phyloP scores from a whole-genome alignment of 2,113 vertebrate genomes.

The Dunckerocampus dactyliophorus region DNA sequence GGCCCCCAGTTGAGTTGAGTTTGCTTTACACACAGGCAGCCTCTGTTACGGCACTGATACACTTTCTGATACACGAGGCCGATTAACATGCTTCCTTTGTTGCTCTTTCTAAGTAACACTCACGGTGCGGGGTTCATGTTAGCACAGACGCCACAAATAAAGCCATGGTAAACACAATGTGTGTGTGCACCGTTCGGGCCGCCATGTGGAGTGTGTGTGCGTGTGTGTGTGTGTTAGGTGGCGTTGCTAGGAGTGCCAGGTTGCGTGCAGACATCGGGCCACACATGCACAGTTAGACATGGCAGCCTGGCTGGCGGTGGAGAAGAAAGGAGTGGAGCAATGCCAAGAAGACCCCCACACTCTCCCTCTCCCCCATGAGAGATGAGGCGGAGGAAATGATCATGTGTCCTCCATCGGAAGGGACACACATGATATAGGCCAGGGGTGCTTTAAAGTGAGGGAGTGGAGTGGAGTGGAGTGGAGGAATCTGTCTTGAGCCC shows the following conservation, averaged over 20 bases:
- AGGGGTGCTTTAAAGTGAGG: no score
- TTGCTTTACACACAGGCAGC: no score
- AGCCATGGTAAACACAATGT: slow-evolving; percentile 32
- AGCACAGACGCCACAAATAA: slow-evolving; percentile 23
- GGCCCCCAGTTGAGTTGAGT: no score
- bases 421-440: neutral
- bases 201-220: slow-evolving; percentile 56
- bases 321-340: slow-evolving; percentile 76
- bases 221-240: slow-evolving; percentile 46
- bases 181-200: slow-evolving; percentile 31
- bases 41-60: no score
- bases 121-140: slow-evolving; percentile 24
- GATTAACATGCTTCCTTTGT: slow-evolving; percentile 32
- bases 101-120: slow-evolving; percentile 37
- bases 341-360: slow-evolving; percentile 73
- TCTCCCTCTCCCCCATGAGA: neutral
- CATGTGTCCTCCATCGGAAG: slow-evolving; percentile 4
- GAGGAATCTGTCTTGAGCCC: slow-evolving; percentile 30
- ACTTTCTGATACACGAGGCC: neutral
- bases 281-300: slow-evolving; percentile 49
- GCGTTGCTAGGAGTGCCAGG: slow-evolving; percentile 78
- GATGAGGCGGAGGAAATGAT: slow-evolving; percentile 58
- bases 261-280: slow-evolving; percentile 63
- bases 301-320: slow-evolving; percentile 62
- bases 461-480: no score